Evolutionary conservation across 2,888 invertebrate species (phyloP).

Genomic region (Catonia carolina): DNA sequence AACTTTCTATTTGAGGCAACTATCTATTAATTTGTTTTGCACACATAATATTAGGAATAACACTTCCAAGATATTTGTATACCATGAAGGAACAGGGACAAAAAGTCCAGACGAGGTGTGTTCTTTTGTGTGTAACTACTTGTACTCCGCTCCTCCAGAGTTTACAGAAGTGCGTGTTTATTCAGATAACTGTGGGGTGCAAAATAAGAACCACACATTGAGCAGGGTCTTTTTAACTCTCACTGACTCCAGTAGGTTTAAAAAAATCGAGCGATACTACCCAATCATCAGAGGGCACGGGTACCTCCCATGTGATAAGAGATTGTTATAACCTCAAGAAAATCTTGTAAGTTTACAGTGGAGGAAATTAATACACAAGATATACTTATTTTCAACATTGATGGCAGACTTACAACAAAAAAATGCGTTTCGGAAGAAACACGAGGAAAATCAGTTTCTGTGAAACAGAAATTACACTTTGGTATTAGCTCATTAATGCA

Average conservation of each 20-base stretch:
- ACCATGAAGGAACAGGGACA: not conserved
- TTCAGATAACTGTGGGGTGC: conserved; percentile 35
- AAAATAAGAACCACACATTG: conserved; percentile 33
- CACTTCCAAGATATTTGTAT: not conserved
- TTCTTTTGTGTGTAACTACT: conserved; percentile 14
- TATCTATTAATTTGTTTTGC: conserved; percentile 14
- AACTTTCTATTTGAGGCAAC: conserved; percentile 16
- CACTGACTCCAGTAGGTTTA: conserved; percentile 26
- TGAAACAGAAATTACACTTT: conserved; percentile 17
- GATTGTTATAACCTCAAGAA: conserved; percentile 22
- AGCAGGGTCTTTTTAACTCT: conserved; percentile 24
- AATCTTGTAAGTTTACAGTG: conserved; percentile 24
- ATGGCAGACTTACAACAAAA: no score
- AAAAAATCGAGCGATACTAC: conserved; percentile 27
- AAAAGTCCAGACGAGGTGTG: conserved; percentile 1
- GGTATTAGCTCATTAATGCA: conserved; percentile 23
- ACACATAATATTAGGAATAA: not conserved
- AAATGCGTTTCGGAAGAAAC: conserved; percentile 24
- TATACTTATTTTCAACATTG: no score
- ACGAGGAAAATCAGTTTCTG: conserved; percentile 6
- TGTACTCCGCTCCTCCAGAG: conserved; percentile 12
- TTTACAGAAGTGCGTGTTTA: conserved; percentile 30
- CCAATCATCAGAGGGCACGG: conserved; percentile 30
- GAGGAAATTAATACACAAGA: conserved; percentile 22
- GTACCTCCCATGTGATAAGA: conserved; percentile 30